Evolutionary conservation across 1,140 invertebrate species (phyloP), one percentile per base, ranked within the genome.

Genomic region (Agrypnia vestita): DNA sequence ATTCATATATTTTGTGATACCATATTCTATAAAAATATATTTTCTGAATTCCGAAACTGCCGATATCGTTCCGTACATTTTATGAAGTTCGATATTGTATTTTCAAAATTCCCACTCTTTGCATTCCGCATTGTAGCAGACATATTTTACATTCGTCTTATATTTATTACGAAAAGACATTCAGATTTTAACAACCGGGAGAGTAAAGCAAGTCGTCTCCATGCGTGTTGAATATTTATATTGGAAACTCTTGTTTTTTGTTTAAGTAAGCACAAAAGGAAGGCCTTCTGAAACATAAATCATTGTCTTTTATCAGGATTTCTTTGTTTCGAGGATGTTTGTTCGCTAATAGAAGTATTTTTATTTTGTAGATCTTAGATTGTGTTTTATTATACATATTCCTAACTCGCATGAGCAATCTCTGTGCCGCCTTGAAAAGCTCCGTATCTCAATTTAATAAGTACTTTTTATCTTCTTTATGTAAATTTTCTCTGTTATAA

Each of bases 221-320:
- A 49, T 73, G 69, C 47, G 69, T 35, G 69, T 72, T 72, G 69
- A 73, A 73, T 73, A 73, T 73, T 73, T 73, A 73, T 73, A 73
- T 73, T 55, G 69, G 53, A 73, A 73, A 19, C 51, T 73, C 51
- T 73, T 55, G 69, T 73, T 73, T 53, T 35, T 55, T 73, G 49
- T 73, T 73, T 35, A 73, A 73, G 49, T 55, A 73, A 55, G 49
- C 69, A 73, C 17, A 35, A 73, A n/a, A 35, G 47, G 49, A 9
- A 53, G 19, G 21, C 53, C 53, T 53, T 25, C 49, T 73, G 69
- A 53, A 53, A 73, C 69, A 35, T 55, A 73, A 73, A 73, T 55
- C 69, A 73, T 55, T 55, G 49, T 73, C 69, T 73, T 55, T 73
- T 47, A 21, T 35, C 25, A 35, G 25, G 25, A 15, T 69, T 69